Base-by-base conservation (phyloP, 1,140 invertebrate genomes). In the Drosophila sturtevanti region DNA sequence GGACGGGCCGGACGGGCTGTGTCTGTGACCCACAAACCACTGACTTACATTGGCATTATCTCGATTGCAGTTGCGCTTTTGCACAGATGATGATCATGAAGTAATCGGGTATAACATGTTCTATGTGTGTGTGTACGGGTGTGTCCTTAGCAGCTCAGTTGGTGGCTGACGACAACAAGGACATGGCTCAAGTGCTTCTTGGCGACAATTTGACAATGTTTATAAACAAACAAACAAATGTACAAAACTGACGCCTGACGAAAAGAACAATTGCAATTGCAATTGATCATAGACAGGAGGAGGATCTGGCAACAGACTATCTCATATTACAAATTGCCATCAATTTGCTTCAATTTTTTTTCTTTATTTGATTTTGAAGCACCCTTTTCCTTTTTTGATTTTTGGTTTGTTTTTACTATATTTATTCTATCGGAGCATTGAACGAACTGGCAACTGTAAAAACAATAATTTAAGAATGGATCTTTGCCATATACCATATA, bases 81-180 rank as follows among this genome's bases (percentile, higher is more conserved):
- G 82, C 82, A 78, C 67, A 79, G 21, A n/a, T n/a, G n/a, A n/a
- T n/a, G 75, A 86, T 86, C 82, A 48, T 48, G 41, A 9, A 60
- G 14, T 56, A 21, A 41, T 7, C 27, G 38, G 41, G 16, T 44
- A 60, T 7, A n/a, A 14, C 52, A 74, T 60, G 60, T 44, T 37
- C 51, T 14, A 14, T 0, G 41, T 18, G 14, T 31, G 27, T 31
- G 7, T 18, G 10, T 18, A 10, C 2, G 18, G 10, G 41, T 48
- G 67, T 59, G 75, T 86, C 81, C 81, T 86, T 87, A 86, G 71
- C 51, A 12, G 62, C 82, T 66, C 82, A 86, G 82, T 65, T 87
- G 82, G 82, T 76, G 82, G 79, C 75, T 81, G 82, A 86, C 84
- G 82, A 87, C 82, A 63, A 68, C 68, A 76, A 82, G 82, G 72